Evolutionary conservation across 2,797 vertebrate species (phyloP), one percentile per base, ranked within the genome.

Genomic region (Salarias fasciatus): DNA sequence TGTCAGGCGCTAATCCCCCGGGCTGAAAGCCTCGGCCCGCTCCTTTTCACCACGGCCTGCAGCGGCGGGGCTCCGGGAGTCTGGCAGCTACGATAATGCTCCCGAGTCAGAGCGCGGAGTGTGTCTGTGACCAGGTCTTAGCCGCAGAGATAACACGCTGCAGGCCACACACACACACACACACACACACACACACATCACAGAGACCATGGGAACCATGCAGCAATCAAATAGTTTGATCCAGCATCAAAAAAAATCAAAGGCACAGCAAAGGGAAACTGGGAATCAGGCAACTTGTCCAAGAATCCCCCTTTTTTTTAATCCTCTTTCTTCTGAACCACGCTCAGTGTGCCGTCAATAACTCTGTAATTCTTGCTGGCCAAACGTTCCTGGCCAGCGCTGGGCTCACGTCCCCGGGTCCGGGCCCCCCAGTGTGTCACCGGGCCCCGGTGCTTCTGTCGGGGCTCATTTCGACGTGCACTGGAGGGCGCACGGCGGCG

Each of bases 31-130:
- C 82, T 56, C 69, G 63, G 70, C 72, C 72, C 63, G 41, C 55
- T 86, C 74, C 69, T 85, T 85, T 91, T 77, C 82, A 85, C 76
- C 69, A 65, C 36, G 69, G 79, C 53, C 79, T 75, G 69, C 80
- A 69, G 74, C 77, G 82, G 79, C 69, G 76, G 74, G 82, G 73
- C 80, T 61, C 44, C 59, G 64, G 53, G 68, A 86, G 87, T 90
- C 91, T 93, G 91, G 90, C 80, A 72, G 81, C 77, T 75, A 82
- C 90, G 90, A 91, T 92, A 92, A 92, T 90, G 82, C 69, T 70
- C 46, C 61, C 58, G 45, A 77, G 79, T 85, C 80, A 82, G 47
- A 79, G 79, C 48, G 52, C 45, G 53, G 53, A 62, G 82, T 75
- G 62, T 59, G 66, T 71, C 75, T 81, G 72, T 69, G 72, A 81